Base-by-base conservation (phyloP, 1,140 invertebrate species). In the Palaemon carinicauda region DNA sequence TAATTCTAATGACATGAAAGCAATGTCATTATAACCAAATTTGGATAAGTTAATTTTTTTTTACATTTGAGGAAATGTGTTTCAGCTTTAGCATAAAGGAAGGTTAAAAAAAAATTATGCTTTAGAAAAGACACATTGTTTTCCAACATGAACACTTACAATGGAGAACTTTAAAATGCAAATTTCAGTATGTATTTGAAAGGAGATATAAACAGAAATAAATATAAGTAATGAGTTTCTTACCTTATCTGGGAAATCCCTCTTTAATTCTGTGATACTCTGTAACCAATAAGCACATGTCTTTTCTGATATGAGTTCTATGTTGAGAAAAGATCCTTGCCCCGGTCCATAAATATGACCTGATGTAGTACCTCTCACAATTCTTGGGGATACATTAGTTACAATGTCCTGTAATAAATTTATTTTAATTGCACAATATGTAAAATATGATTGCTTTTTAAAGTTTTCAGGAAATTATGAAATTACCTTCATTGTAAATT, bases 301-400 rank as follows among this genome's bases (percentile, higher is more conserved):
- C 92, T 99, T 99, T 92, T 99, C 98, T 15, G 98, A 99, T 91
- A 99, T 99, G 1, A 99, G 92, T 92, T 99, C 98, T 88, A 99
- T 99, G 91, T 99, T 99, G 0, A 99, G 92, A 92, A 99, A 99
- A 7, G 97, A 95, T 3, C 96, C 95, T 92, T 99, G 98, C 73
- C 97, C 96, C 0, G 98, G 98, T 0, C 98, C 98, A 91, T 94
- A 99, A 90, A 94, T 93, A 88, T 98, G 95, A 21, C 98, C 96
- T 3, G 97, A 97, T 0, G 98, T 99, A 5, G 95, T 96, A 17
- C 98, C 98, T 87, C 97, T 93, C 0, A 99, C 94, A 89, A 99
- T 99, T 85, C 98, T 93, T 0, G 98, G 98, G 2, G 98, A 99
- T 0, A 99, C 97, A 92, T 99, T 99, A 0, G 97, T 99, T 1